Base-by-base conservation (phyloP, 2,113 vertebrate species). In the Calypte anna region DNA sequence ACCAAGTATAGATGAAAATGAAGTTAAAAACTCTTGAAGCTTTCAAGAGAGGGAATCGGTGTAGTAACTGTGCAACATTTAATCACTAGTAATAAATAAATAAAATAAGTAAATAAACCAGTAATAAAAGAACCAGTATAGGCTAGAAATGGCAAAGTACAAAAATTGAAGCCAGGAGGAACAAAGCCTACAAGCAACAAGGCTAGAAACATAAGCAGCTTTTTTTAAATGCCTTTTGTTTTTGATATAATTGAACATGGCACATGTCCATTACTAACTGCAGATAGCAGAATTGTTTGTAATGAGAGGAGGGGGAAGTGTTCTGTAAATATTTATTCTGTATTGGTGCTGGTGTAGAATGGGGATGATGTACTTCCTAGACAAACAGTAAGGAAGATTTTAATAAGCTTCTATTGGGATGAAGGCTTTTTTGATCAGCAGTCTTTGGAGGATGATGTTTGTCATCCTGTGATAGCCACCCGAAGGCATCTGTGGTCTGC, bases 321-420 rank as follows among this genome's bases (percentile, higher is more conserved):
- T 96, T 86, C 93, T 82, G 86, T 95, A 93, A 96, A 95, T 94
- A 93, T 97, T 95, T 93, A 67, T 89, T 82, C 86, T 75, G 13
- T 92, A 89, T 92, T 95, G 93, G 74, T 93, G 53, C 91, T 89
- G 66, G 81, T 93, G 86, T 93, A 81, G 31, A 57, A 54, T 46
- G 74, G 54, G 88, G 59, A 85, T 91, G 84, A 83, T 91, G 73
- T 68, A 72, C 74, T 95, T 91, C 78, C 91, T 53, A 87, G 83
- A n/a, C 77, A 94, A 91, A 63, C 69, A 89, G 54, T 57, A 33
- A 79, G 83, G 79, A 64, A 54, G 66, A 23, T 69, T 88, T 92
- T 79, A 89, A 93, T 84, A 54, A 76, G 69, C 62, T 44, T 58
- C 73, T 89, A 61, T 27, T 54, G 70, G 80, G 80, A n/a, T 15